Evolutionary conservation across 1,140 invertebrate genomes (phyloP), one percentile per base, ranked within the genome.

Genomic region (Callitettix versicolor): DNA sequence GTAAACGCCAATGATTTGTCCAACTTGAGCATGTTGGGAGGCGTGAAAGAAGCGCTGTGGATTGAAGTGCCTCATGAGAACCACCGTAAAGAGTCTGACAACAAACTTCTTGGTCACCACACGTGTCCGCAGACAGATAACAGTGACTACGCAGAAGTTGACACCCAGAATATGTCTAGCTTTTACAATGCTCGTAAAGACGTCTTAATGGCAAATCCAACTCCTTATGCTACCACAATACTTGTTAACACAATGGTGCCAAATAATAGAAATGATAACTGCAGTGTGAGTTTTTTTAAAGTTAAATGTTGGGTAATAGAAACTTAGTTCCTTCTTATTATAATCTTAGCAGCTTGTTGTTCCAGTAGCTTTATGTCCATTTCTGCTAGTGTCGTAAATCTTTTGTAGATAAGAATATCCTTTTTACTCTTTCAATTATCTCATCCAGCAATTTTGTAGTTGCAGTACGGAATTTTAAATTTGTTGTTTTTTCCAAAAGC

Each of bases 181-280:
- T 91, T 90, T 64, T 88, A 90, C 68, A 87, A 87, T 57, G 80
- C 59, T 1, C 76, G 79, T 64, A 78, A 78, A 49, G 71, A 80
- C 14, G 80, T 82, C 57, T 81, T 81, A 57, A 30, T 30, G 26
- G 26, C 26, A 30, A 30, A 30, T 30, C 85, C 85, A 0, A 86
- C 85, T 5, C 88, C 88, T 0, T 91, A 91, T 65, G 88, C 88
- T 1, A 91, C 87, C 0, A 90, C 88, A 1, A 88, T 86, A 41
- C 68, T 86, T 14, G 76, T 79, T 50, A 65, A 66, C 42, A 60
- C 26, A 4, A 30, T 30, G 61, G 7, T 42, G 33, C n/a, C 54
- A 57, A 42, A 52, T 61, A 50, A 50, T 26, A 21, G 46, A 57
- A 74, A 53, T 66, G 75, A 60, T 62, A 75, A 61, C 34, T 72